Evolutionary conservation across 1,140 invertebrate species (phyloP).

Genomic region (Colletes gigas): DNA sequence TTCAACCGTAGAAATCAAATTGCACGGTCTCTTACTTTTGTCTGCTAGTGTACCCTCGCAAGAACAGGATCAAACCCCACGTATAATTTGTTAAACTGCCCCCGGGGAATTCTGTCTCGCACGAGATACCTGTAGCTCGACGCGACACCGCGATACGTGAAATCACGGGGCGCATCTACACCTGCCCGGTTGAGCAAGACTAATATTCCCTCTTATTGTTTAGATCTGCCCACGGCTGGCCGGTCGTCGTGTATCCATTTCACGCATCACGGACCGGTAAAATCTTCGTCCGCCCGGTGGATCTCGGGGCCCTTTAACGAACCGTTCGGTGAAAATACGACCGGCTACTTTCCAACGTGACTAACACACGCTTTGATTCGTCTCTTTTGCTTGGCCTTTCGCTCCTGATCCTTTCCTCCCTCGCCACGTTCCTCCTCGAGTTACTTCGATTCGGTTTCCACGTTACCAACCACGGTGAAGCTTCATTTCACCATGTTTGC

Average conservation of each 20-base stretch:
- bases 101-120: conserved; percentile 34
- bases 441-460: not conserved
- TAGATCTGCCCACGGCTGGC: conserved; percentile 32
- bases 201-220: conserved; percentile 60
- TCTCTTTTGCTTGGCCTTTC: not conserved
- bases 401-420: no score
- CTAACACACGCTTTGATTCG: not conserved
- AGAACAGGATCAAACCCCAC: conserved; percentile 19
- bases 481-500: no score
- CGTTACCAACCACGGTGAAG: no score
- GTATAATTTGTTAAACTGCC: conserved; percentile 43
- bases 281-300: conserved; percentile 19
- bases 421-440: no score
- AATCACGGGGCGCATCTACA: conserved; percentile 33
- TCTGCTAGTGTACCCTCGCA: not conserved
- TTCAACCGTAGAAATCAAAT: no score
- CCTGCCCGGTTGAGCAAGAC: conserved; percentile 23
- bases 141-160: conserved; percentile 14
- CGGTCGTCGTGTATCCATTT: conserved; percentile 46
- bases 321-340: conserved; percentile 35
- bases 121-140: conserved; percentile 24
- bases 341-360: not conserved
- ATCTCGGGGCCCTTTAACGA: conserved; percentile 11
- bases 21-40: not conserved
- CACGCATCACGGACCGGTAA: conserved; percentile 40